These are phyloP conservation scores for Drosophila auraria DNA, from an alignment of 1,140 invertebrate species.

Conservation along the genomic window DNA sequence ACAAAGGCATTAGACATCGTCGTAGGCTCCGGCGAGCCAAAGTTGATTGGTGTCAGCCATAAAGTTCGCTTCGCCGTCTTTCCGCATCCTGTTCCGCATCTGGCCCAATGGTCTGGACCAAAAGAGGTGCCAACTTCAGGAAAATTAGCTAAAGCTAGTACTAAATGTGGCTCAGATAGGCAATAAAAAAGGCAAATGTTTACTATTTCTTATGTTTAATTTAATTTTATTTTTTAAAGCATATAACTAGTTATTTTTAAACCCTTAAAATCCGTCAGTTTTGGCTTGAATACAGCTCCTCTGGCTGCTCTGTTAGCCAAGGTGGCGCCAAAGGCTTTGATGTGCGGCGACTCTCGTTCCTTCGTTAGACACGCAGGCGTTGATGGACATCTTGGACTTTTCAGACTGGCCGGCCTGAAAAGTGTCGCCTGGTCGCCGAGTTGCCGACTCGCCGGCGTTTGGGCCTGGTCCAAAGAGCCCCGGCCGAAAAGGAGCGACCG, in stretches of 20 bases:
- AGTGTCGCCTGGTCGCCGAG: slow-evolving; percentile 57
- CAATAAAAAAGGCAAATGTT: no score
- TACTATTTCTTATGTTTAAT: no score
- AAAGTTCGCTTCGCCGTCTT: slow-evolving; percentile 64
- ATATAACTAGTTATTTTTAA: no score
- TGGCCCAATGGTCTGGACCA: neutral
- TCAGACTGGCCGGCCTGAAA: slow-evolving; percentile 44
- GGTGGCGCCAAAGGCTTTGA: slow-evolving; percentile 80
- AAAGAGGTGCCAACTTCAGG: neutral
- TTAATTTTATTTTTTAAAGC: neutral
- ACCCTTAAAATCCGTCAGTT: neutral
- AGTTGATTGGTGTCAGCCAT: slow-evolving; percentile 84
- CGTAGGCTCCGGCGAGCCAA: slow-evolving; percentile 62
- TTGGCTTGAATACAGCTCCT: neutral
- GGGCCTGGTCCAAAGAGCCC: slow-evolving; percentile 38
- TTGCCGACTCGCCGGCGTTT: slow-evolving; percentile 18
- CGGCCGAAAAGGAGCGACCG: slow-evolving; percentile 30
- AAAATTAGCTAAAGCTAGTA: neutral
- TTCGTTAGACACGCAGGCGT: slow-evolving; percentile 82
- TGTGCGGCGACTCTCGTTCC: slow-evolving; percentile 62
- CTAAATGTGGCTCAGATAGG: neutral
- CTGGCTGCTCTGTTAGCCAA: slow-evolving; percentile 30
- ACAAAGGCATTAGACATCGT: slow-evolving; percentile 78
- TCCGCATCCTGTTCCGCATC: slow-evolving; percentile 45
- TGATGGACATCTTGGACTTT: slow-evolving; percentile 77